Evolutionary conservation across 2,888 invertebrate genomes (phyloP).

Genomic region (Ecliptopera silaceata): DNA sequence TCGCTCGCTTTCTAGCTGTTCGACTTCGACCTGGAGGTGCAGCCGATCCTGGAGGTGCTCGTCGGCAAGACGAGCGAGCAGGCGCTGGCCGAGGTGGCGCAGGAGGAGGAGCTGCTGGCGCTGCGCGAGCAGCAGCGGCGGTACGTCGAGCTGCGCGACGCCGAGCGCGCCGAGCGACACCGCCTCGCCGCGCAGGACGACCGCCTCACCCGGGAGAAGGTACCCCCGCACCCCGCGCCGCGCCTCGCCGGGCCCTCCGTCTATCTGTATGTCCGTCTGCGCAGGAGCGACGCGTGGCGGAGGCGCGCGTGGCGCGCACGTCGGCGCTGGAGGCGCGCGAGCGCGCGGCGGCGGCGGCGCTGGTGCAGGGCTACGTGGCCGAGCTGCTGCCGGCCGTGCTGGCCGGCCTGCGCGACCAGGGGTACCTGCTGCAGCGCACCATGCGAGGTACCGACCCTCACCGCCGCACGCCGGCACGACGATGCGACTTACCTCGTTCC

Average conservation of each 20-base stretch:
- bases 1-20: slow-evolving; percentile 84
- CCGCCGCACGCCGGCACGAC: background rate
- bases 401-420: slow-evolving; percentile 90
- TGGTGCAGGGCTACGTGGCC: slow-evolving; percentile 93
- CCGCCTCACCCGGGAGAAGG: slow-evolving; percentile 86
- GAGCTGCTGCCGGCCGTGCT: slow-evolving; percentile 93
- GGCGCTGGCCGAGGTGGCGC: slow-evolving; percentile 93
- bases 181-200: slow-evolving; percentile 91
- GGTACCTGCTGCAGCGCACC: slow-evolving; percentile 85
- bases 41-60: slow-evolving; percentile 93
- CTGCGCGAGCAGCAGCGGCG: slow-evolving; percentile 90
- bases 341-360: slow-evolving; percentile 90
- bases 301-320: slow-evolving; percentile 85
- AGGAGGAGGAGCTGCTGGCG: slow-evolving; percentile 95
- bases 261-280: slow-evolving; percentile 88
- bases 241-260: slow-evolving; percentile 83
- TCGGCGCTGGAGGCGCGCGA: slow-evolving; percentile 90
- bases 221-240: slow-evolving; percentile 79
- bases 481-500: too few species aligned
- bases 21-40: slow-evolving; percentile 96
- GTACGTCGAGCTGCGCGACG: slow-evolving; percentile 86
- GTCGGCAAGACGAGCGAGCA: slow-evolving; percentile 96
- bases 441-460: slow-evolving; percentile 72
- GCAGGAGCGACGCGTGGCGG: slow-evolving; percentile 87
- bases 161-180: slow-evolving; percentile 91